These are phyloP conservation scores for Todiramphus saurophagus DNA, from an alignment of 2,113 vertebrate genomes.

Conservation along the genomic window DNA sequence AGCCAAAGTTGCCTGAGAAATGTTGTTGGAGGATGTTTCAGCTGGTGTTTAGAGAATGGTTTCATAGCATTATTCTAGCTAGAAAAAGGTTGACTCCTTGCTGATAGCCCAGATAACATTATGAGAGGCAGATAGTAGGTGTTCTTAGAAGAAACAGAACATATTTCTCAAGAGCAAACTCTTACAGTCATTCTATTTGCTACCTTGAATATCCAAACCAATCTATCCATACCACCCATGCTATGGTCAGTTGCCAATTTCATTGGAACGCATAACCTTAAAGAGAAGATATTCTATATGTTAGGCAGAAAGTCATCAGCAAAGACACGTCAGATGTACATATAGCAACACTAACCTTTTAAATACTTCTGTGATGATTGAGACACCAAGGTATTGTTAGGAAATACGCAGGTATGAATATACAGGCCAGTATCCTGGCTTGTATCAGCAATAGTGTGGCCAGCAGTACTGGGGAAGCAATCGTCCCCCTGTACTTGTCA, in stretches of 20 bases:
- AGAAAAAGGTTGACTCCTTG: neutral
- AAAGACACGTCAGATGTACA: neutral
- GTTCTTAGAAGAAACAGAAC: neutral
- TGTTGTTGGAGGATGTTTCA: neutral
- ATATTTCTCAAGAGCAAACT: neutral
- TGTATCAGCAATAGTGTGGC: no score
- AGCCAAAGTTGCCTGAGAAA: neutral
- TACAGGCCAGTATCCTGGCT: no score
- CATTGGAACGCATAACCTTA: neutral
- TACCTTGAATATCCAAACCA: neutral
- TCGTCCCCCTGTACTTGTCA: no score
- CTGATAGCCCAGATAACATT: neutral
- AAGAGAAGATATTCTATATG: neutral
- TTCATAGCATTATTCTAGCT: neutral
- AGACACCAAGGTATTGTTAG: neutral
- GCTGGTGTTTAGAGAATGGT: neutral
- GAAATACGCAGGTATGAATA: neutral
- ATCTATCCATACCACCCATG: neutral
- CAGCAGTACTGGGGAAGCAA: no score
- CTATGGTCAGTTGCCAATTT: neutral
- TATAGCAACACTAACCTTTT: neutral
- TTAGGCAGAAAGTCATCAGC: neutral
- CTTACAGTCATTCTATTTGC: neutral
- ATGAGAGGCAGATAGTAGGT: neutral
- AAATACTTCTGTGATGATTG: neutral